phyloP scores from a whole-genome alignment of 2,113 vertebrate genomes.

The Ictalurus punctatus region DNA sequence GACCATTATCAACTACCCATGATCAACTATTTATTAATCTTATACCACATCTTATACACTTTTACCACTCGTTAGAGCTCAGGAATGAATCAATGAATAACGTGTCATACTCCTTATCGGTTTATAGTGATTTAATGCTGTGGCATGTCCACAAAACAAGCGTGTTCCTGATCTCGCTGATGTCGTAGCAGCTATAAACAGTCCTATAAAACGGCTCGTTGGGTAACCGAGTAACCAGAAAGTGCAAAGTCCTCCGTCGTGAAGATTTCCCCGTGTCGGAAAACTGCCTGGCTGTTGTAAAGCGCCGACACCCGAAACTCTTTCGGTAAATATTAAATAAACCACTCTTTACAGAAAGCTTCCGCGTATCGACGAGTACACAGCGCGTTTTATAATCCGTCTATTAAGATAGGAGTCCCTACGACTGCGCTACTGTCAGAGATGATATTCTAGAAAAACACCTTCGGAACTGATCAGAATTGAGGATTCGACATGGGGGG shows the following conservation, averaged over 20 bases:
- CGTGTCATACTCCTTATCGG: not conserved
- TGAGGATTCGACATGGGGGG: not conserved
- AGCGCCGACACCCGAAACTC: not conserved
- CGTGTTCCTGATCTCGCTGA: not conserved
- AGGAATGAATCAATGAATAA: not conserved
- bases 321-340: not conserved
- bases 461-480: not conserved
- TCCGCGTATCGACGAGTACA: not conserved
- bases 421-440: not conserved
- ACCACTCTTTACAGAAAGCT: not conserved
- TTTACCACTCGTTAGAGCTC: not conserved
- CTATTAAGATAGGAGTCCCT: not conserved
- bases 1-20: not conserved
- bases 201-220: not conserved
- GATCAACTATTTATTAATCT: not conserved
- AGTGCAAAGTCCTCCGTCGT: not conserved
- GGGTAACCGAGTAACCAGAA: not conserved
- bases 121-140: not conserved
- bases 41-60: not conserved
- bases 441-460: not conserved
- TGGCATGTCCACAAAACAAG: not conserved
- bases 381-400: too few species aligned
- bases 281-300: not conserved
- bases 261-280: not conserved
- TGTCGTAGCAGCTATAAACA: not conserved